Percentiles rank a stretch among this genome's conserved stretches.
phyloP scores from a whole-genome alignment of 2,888 invertebrate genomes.

The Trilocha varians region DNA sequence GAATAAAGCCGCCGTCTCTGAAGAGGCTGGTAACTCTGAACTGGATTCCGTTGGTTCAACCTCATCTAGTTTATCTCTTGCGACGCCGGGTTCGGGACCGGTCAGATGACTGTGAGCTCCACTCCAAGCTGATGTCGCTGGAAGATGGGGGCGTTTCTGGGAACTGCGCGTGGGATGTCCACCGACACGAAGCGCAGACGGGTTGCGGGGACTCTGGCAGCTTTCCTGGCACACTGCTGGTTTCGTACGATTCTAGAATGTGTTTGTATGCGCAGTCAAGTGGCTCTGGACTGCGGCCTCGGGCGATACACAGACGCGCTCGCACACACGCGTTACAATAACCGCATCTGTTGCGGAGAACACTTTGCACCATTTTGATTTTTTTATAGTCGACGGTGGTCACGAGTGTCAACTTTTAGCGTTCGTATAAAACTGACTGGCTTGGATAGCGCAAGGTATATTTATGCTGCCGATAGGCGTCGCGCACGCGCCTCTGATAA shows the following conservation, averaged over 20 bases:
- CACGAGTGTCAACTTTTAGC: constrained; percentile 14
- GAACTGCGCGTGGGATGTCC: constrained; percentile 67
- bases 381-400: constrained; percentile 6
- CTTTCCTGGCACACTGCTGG: constrained; percentile 31
- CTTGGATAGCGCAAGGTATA: constrained; percentile 31
- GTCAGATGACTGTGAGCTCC: constrained; percentile 55
- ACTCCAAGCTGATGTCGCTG: constrained; percentile 60
- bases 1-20: not conserved
- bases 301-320: constrained; percentile 47
- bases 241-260: constrained; percentile 57
- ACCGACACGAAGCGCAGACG: constrained; percentile 56
- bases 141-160: constrained; percentile 60
- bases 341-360: constrained; percentile 54
- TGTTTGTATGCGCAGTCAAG: constrained; percentile 67
- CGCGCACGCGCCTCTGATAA: constrained; percentile 66
- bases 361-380: constrained; percentile 49
- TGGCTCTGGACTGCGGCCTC: constrained; percentile 56
- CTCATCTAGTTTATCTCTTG: constrained; percentile 41
- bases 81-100: constrained; percentile 47
- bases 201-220: constrained; percentile 41
- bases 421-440: constrained; percentile 42
- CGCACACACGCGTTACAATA: constrained; percentile 65
- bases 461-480: constrained; percentile 45
- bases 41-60: constrained; percentile 13
- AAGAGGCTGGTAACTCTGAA: constrained; percentile 19